Conservation (phyloP, 2,113 vertebrate genomes). For the Gymnocephalus cernua region DNA sequence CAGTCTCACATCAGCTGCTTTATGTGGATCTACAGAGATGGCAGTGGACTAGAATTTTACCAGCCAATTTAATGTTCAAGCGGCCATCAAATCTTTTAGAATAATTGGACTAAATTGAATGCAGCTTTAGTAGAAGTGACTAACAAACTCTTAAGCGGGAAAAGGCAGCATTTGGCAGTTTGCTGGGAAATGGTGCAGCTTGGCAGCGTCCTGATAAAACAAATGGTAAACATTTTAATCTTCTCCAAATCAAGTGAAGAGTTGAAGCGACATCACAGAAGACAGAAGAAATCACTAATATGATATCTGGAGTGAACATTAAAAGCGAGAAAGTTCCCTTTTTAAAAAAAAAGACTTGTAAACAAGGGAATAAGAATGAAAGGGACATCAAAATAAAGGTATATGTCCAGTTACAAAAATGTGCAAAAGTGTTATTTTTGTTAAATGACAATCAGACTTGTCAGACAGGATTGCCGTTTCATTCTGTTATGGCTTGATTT, state of each 20-base stretch:
- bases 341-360: not conserved
- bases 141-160: not conserved
- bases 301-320: not conserved
- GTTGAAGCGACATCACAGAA: not conserved
- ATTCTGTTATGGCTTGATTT: no score
- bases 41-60: slow-evolving; percentile 16
- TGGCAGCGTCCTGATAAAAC: not conserved
- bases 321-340: not conserved
- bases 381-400: not conserved
- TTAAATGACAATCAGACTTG: no score
- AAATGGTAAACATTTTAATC: slow-evolving; percentile 6
- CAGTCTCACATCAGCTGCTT: not conserved
- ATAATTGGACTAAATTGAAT: slow-evolving; percentile 28
- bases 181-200: not conserved
- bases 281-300: not conserved
- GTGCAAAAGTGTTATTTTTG: no score
- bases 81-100: slow-evolving; percentile 8
- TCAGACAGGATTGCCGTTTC: no score
- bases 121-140: slow-evolving; percentile 12
- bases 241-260: not conserved
- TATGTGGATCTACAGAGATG: not conserved
- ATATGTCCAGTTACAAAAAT: not conserved
- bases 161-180: not conserved
- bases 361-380: not conserved
- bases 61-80: slow-evolving; percentile 23